These are phyloP conservation scores for Neolamprologus devosi DNA, from an alignment of 2,113 vertebrate species.

Conservation along the genomic window DNA sequence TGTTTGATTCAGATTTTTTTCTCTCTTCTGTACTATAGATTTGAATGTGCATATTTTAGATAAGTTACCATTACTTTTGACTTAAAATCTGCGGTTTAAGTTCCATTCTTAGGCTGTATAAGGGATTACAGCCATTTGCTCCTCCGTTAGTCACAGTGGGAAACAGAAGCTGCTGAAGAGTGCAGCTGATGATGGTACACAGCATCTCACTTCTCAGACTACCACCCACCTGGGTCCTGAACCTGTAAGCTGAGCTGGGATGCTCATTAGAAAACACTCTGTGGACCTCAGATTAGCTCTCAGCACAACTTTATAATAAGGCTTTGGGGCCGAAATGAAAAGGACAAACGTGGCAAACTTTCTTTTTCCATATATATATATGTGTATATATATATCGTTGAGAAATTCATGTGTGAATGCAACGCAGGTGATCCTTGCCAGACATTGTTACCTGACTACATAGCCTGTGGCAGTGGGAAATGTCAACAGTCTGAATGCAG, in stretches of 20 bases:
- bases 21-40: neutral
- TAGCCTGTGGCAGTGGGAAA: neutral
- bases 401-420: neutral
- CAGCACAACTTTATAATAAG: neutral
- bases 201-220: neutral
- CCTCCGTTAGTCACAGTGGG: neutral
- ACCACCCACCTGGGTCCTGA: neutral
- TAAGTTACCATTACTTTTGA: neutral
- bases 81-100: neutral
- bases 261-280: neutral
- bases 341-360: neutral
- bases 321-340: neutral
- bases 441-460: neutral
- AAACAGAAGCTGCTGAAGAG: neutral
- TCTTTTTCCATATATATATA: neutral
- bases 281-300: neutral
- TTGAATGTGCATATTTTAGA: neutral
- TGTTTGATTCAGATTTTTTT: neutral
- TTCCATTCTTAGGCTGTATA: neutral
- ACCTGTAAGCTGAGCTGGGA: neutral
- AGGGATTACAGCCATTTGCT: neutral
- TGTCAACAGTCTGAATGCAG: neutral
- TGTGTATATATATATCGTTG: neutral
- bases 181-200: neutral
- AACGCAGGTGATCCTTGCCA: neutral